phyloP scores from a whole-genome alignment of 2,113 vertebrate species.

The Oncorhynchus gorbuscha region DNA sequence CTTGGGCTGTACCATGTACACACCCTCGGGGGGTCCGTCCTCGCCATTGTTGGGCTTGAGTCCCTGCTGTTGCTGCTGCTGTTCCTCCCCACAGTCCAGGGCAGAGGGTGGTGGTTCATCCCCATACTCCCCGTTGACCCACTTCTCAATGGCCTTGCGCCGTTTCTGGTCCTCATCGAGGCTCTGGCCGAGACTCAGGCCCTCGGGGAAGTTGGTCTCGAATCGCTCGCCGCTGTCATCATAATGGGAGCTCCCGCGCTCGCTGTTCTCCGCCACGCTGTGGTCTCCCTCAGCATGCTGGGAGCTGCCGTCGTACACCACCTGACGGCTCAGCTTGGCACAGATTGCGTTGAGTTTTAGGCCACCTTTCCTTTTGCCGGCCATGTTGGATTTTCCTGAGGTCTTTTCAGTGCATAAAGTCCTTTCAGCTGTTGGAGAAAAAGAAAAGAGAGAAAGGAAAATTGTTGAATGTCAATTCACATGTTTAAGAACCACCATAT shows the following conservation, averaged over 20 bases:
- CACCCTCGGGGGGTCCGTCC: slow-evolving; percentile 87
- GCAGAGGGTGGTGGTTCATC: slow-evolving; percentile 79
- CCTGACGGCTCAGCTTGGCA: slow-evolving; percentile 98
- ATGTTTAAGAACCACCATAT: not conserved
- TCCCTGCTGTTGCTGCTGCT: slow-evolving; percentile 66
- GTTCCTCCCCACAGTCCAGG: slow-evolving; percentile 44
- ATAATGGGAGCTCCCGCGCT: slow-evolving; percentile 80
- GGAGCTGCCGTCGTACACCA: slow-evolving; percentile 87
- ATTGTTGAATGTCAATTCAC: slow-evolving; percentile 23
- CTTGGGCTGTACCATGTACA: slow-evolving; percentile 98
- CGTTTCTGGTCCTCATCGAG: slow-evolving; percentile 91
- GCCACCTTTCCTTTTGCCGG: slow-evolving; percentile 99
- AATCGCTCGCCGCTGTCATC: slow-evolving; percentile 72
- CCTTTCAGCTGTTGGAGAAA: slow-evolving; percentile 88
- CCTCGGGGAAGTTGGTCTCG: slow-evolving; percentile 75
- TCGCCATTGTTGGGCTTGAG: slow-evolving; percentile 67
- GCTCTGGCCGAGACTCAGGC: slow-evolving; percentile 76
- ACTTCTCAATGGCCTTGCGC: slow-evolving; percentile 97
- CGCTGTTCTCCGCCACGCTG: slow-evolving; percentile 75
- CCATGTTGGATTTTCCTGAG: slow-evolving; percentile 97
- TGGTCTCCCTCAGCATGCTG: slow-evolving; percentile 82
- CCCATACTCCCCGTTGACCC: slow-evolving; percentile 96
- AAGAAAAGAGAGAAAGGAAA: slow-evolving; percentile 22
- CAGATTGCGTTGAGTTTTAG: slow-evolving; percentile 99
- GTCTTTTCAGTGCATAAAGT: slow-evolving; percentile 94